Base-by-base conservation (phyloP, 2,888 invertebrate species). In the Clanis bilineata region DNA sequence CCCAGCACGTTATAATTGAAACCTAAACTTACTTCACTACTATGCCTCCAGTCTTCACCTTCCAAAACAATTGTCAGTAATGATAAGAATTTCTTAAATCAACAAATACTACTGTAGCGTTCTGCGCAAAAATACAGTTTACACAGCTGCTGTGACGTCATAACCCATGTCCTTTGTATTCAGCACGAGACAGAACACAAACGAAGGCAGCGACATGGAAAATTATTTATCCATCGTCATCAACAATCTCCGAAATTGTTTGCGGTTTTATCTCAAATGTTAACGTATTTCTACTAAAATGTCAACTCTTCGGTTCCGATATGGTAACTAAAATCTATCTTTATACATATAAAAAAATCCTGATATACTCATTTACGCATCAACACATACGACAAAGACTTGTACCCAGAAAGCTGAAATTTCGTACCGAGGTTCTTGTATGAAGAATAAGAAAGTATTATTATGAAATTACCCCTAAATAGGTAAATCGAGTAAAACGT, bases 131-230 rank as follows among this genome's bases (percentile, higher is more conserved):
- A 73, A 64, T 59, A 58, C 45, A 39, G 71, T 82, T 77, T 79
- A 66, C 68, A 70, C 82, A 82, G 82, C 72, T 79, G 82, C 44
- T 41, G 59, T 78, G 79, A 79, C 80, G 80, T 79, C 77, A 76
- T 60, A 45, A 7, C 6, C 32, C 56, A 45, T n/a, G 51, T 51
- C 32, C 18, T 51, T 18, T 32, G 18, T 51, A 12, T 3, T 9
- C 9, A 51, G 18, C 28, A 28, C 15, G 9, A n/a, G 51, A 32
- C 28, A 18, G 21, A 22, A 32, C 7, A 51, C 28, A 3, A 36
- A 10, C 1, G 12, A 36, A 1, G 36, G 1, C 9, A 32, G 9
- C 0, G 36, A n/a, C n/a, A n/a, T n/a, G n/a, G n/a, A n/a, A n/a
- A n/a, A 32, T 32, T 15, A 39, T n/a, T 39, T n/a, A 15, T n/a